Percentiles rank a stretch among this genome's conserved stretches.
These are phyloP conservation scores for Pteropus alecto DNA, from an alignment of 2,113 vertebrate species.

Conservation along the genomic window DNA sequence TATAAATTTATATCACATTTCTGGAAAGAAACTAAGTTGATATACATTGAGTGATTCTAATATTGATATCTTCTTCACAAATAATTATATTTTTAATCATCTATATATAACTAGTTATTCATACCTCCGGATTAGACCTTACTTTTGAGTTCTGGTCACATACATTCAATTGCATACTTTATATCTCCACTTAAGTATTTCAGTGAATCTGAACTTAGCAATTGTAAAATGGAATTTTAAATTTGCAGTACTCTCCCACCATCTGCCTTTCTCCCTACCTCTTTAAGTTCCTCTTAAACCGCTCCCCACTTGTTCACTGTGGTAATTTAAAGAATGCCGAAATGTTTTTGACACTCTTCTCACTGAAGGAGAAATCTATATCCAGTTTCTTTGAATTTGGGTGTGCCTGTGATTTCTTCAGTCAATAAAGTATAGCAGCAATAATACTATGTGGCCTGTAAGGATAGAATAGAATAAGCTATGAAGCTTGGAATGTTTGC, in stretches of 20 bases:
- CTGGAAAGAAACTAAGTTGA: neutral
- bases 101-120: neutral
- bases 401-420: neutral
- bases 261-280: neutral
- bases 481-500: neutral
- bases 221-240: neutral
- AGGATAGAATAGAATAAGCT: neutral
- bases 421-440: neutral
- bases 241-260: neutral
- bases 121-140: neutral
- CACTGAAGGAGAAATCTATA: neutral
- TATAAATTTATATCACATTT: neutral
- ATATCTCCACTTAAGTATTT: neutral
- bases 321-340: neutral
- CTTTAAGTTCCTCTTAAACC: neutral
- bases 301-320: neutral
- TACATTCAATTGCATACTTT: neutral
- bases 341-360: neutral
- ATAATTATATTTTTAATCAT: neutral
- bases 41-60: neutral
- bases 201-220: neutral
- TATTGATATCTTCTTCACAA: neutral
- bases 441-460: neutral
- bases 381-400: neutral
- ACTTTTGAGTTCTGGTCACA: neutral